Base-by-base conservation (phyloP, 2,888 invertebrate species). In the Sceliomorpha sp. region DNA sequence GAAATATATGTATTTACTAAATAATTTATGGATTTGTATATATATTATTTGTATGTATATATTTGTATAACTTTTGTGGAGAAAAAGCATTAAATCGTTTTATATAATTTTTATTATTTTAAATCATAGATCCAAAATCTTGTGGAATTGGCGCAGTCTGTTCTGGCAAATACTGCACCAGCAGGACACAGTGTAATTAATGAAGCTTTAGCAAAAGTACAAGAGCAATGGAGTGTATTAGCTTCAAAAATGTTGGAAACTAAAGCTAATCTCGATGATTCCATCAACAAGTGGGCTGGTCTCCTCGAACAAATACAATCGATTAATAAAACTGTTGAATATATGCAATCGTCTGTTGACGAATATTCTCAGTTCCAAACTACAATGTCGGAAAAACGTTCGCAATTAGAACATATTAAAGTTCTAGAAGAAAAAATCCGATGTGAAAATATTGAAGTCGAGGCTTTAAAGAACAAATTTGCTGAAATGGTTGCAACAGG, bases 261-360 rank as follows among this genome's bases (percentile, higher is more conserved):
- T 0, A 97, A 98, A 88, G 92, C 94, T 0, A 92, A 94, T 76
- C 89, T 97, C 8, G 97, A 97, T 83, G 96, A 96, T 79, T 95
- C 95, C 0, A 94, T 98, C 9, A 95, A 95, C 15, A 95, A 95
- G 89, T 97, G 97, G 97, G 93, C 96, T 59, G 96, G 95, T 39
- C 94, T 97, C 82, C 89, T 96, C 44, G 96, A 97, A 85, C 96
- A 97, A 86, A 95, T 96, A 63, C 95, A 96, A 82, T 92, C 94
- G 40, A 91, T 97, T 12, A 93, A 94, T 75, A 96, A 96, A 86
- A 94, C 94, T 24, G 93, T 96, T 15, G 92, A 92, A 48, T 94
- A 94, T 89, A 90, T 97, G 82, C 93, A 96, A 81, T 90, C 89
- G n/a, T 92, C 93, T 75, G 87, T 95, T 1, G 90, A 91, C 48